Evolutionary conservation across 2,113 vertebrate species (phyloP).

Genomic region (Phrynocephalus versicolor): DNA sequence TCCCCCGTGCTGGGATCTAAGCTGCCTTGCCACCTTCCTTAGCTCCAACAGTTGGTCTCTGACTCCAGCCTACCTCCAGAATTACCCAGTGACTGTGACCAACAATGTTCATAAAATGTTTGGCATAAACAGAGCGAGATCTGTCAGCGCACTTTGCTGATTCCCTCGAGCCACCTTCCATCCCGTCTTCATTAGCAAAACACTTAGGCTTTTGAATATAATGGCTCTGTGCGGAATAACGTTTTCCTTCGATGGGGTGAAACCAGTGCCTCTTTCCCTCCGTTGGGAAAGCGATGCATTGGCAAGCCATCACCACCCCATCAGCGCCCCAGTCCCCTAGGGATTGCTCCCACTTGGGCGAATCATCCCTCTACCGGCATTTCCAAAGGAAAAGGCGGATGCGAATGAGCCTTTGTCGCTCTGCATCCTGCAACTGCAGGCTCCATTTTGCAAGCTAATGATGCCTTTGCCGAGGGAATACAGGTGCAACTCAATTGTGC

Average conservation of each 20-base stretch:
- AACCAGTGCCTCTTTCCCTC: not conserved
- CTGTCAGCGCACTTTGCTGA: conserved; percentile 15
- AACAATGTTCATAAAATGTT: not conserved
- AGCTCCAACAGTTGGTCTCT: not conserved
- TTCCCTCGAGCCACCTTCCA: conserved; percentile 12
- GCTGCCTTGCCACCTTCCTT: not conserved
- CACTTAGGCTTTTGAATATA: conserved; percentile 36
- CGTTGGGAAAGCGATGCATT: conserved; percentile 15
- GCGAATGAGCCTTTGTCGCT: fast-evolving
- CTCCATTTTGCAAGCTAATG: conserved; percentile 39
- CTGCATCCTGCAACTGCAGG: fast-evolving
- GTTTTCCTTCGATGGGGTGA: not conserved
- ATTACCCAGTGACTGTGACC: not conserved
- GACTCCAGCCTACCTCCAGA: not conserved
- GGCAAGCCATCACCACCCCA: fast-evolving
- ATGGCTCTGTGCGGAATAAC: conserved; percentile 23
- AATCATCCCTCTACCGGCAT: conserved; percentile 6
- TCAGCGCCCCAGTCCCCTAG: not conserved
- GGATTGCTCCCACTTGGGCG: not conserved
- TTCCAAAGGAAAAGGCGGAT: not conserved
- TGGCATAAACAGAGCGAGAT: conserved; percentile 21
- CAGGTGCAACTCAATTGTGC: conserved; percentile 41
- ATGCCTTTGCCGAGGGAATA: conserved; percentile 50
- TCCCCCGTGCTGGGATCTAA: not conserved
- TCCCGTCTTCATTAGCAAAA: conserved; percentile 51